phyloP scores from a whole-genome alignment of 2,113 vertebrate genomes.

The Candoia aspera region DNA sequence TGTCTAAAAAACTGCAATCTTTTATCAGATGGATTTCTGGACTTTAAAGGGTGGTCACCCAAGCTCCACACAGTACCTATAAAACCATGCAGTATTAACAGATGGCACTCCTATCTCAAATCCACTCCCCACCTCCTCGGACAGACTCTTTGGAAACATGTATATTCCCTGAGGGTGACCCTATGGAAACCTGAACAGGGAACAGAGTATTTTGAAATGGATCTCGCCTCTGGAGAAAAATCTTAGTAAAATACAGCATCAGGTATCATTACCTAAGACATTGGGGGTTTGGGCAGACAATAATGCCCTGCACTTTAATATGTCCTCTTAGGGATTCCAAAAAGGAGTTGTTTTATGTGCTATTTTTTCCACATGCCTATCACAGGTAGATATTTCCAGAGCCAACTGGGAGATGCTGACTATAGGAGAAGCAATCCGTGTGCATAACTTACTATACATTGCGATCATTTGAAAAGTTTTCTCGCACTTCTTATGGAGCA shows the following conservation, averaged over 20 bases:
- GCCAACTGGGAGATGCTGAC: neutral
- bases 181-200: neutral
- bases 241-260: neutral
- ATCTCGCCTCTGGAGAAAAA: conserved; percentile 13
- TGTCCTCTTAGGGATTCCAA: neutral
- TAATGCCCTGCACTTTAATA: neutral
- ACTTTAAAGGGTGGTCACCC: neutral
- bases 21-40: neutral
- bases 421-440: neutral
- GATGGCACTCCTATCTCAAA: conserved; percentile 9
- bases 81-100: neutral
- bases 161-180: neutral
- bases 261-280: conserved; percentile 1
- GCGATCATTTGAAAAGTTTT: neutral
- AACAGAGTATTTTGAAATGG: conserved; percentile 26
- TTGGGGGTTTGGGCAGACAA: neutral
- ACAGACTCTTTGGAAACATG: neutral
- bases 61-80: neutral
- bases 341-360: conserved; percentile 8
- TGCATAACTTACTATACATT: neutral
- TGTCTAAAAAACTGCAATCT: neutral
- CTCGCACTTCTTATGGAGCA: neutral
- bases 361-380: neutral
- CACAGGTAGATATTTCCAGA: neutral
- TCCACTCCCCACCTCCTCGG: neutral